Evolutionary conservation across 2,113 vertebrate species (phyloP).

Genomic region (Dolichotis patagonum): DNA sequence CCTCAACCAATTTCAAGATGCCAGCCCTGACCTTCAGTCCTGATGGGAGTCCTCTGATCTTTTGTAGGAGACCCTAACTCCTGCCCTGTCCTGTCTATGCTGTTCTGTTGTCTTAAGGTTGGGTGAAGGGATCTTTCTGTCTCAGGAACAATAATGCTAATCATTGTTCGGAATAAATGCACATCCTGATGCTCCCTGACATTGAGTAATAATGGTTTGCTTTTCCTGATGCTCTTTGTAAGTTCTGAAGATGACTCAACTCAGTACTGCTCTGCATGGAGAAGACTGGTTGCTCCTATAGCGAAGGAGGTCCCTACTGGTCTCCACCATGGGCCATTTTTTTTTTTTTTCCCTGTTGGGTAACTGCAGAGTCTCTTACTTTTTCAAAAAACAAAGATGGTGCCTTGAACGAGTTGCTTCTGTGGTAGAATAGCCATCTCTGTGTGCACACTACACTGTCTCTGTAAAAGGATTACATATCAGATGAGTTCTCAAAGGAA

Average conservation of each 20-base stretch:
- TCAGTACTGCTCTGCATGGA: background rate
- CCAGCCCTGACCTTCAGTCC: background rate
- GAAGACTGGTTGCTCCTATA: background rate
- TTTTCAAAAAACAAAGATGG: background rate
- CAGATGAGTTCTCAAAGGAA: background rate
- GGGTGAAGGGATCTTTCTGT: background rate
- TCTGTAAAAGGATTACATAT: background rate
- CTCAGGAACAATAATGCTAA: background rate
- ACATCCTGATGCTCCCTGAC: background rate
- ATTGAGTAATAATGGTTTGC: background rate
- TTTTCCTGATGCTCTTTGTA: background rate
- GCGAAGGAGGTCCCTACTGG: background rate
- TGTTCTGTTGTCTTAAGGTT: background rate
- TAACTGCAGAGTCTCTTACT: background rate
- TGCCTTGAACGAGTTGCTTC: background rate
- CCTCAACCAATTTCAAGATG: background rate
- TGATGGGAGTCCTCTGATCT: background rate
- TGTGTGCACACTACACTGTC: background rate
- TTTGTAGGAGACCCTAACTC: background rate
- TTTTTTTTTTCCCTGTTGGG: background rate
- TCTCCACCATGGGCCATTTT: background rate
- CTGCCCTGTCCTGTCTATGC: background rate
- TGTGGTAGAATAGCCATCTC: background rate
- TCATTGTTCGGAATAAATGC: conserved; percentile 31
- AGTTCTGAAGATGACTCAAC: background rate